phyloP scores from a whole-genome alignment of 2,888 invertebrate genomes.

The Epinotia ramella region DNA sequence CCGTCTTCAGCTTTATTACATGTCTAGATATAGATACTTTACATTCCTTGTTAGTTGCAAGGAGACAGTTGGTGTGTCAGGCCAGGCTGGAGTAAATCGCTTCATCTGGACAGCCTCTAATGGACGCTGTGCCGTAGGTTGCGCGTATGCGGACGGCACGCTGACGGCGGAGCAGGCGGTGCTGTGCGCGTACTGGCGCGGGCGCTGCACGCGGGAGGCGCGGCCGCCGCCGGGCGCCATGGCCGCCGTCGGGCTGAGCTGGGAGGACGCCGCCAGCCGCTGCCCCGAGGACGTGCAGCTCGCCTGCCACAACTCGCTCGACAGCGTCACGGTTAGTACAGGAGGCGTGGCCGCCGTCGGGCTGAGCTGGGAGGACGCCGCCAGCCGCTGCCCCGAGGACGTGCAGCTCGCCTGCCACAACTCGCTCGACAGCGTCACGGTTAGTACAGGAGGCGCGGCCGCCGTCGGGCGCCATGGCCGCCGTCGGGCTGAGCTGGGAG shows the following conservation, averaged over 20 bases:
- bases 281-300: constrained; percentile 93
- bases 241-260: constrained; percentile 96
- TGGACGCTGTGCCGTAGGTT: constrained; percentile 81
- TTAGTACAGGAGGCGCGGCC: constrained; percentile 91
- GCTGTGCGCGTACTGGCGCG: constrained; percentile 97
- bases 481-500: constrained; percentile 95
- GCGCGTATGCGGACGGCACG: constrained; percentile 98
- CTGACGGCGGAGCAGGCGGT: constrained; percentile 97
- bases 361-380: constrained; percentile 93
- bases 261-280: constrained; percentile 91
- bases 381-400: constrained; percentile 90
- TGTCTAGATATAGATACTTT: no score
- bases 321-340: constrained; percentile 93
- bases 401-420: constrained; percentile 98
- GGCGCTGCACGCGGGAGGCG: constrained; percentile 92
- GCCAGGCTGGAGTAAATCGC: no score
- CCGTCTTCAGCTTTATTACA: no score
- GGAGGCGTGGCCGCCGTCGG: constrained; percentile 97
- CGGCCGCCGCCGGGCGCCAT: constrained; percentile 91
- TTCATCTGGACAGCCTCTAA: no score
- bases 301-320: constrained; percentile 97
- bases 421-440: constrained; percentile 96
- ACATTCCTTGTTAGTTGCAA: no score
- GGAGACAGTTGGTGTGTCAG: no score
- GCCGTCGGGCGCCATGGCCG: constrained; percentile 94